Evolutionary conservation across 2,113 vertebrate genomes (phyloP).

Genomic region (Sander lucioperca): DNA sequence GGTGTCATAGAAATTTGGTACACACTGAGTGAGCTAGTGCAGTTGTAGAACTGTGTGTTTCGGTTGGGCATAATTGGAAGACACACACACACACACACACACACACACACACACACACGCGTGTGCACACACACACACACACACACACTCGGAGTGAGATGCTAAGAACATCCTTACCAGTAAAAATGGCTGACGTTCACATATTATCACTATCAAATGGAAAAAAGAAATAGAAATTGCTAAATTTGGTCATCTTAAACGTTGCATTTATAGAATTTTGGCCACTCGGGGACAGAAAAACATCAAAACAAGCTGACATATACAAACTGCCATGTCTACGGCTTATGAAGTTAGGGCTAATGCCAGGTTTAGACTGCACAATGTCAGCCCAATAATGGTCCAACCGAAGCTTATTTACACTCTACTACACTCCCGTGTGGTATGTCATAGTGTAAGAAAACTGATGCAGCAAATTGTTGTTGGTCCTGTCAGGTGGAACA

Average conservation of each 20-base stretch:
- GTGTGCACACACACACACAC: neutral
- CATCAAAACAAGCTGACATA: neutral
- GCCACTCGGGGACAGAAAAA: constrained; percentile 2
- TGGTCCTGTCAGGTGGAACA: neutral
- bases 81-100: neutral
- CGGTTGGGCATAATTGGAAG: constrained; percentile 30
- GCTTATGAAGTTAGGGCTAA: neutral
- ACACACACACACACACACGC: constrained; percentile 10
- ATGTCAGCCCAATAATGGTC: no score
- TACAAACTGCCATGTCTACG: neutral
- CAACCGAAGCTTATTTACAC: neutral
- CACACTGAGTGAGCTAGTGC: neutral
- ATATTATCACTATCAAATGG: neutral
- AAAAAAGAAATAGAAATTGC: neutral
- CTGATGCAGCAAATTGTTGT: no score
- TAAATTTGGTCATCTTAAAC: neutral
- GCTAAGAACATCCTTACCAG: constrained; percentile 1
- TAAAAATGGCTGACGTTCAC: constrained; percentile 5
- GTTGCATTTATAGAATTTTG: neutral
- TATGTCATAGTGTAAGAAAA: neutral
- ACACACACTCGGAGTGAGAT: constrained; percentile 2
- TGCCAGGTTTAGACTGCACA: neutral
- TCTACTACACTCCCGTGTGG: neutral
- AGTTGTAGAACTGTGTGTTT: constrained; percentile 17
- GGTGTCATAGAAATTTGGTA: neutral